Conservation (phyloP, 2,113 vertebrate genomes). For the Proteles cristata region DNA sequence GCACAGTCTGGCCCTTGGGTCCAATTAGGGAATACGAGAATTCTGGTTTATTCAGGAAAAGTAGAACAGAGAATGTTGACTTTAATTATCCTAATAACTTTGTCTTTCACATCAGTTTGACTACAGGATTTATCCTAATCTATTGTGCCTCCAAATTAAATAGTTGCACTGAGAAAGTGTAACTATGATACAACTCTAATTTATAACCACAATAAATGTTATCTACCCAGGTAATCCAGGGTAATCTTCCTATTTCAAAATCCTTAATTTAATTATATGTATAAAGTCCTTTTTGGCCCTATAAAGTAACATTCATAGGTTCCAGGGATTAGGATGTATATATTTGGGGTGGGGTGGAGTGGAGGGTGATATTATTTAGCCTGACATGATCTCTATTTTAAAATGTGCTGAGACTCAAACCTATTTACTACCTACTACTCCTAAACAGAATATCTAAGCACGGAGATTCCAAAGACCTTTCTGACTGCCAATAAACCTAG, state of each 20-base stretch:
- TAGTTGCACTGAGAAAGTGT: slow-evolving; percentile 5
- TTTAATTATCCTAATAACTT: slow-evolving; percentile 18
- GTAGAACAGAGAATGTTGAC: neutral
- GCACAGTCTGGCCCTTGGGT: neutral
- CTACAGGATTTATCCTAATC: slow-evolving; percentile 42
- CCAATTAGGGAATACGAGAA: neutral
- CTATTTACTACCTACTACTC: neutral
- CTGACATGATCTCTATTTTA: neutral
- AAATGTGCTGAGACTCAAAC: neutral
- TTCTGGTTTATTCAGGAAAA: neutral
- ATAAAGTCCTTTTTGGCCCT: neutral
- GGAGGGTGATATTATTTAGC: neutral
- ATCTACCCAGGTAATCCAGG: neutral
- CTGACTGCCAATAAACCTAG: neutral
- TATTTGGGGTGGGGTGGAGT: neutral
- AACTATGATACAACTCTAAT: neutral
- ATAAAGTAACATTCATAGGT: neutral
- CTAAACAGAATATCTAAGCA: neutral
- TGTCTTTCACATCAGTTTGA: slow-evolving; percentile 25
- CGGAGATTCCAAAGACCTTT: neutral
- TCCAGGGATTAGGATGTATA: neutral
- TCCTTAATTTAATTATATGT: slow-evolving; percentile 20
- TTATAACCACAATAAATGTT: neutral
- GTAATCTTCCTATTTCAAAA: slow-evolving; percentile 31
- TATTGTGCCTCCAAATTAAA: slow-evolving; percentile 29